phyloP scores from a whole-genome alignment of 30 jellyfish, hydroid and myxozoan species.

The Catostylus mosaicus region DNA sequence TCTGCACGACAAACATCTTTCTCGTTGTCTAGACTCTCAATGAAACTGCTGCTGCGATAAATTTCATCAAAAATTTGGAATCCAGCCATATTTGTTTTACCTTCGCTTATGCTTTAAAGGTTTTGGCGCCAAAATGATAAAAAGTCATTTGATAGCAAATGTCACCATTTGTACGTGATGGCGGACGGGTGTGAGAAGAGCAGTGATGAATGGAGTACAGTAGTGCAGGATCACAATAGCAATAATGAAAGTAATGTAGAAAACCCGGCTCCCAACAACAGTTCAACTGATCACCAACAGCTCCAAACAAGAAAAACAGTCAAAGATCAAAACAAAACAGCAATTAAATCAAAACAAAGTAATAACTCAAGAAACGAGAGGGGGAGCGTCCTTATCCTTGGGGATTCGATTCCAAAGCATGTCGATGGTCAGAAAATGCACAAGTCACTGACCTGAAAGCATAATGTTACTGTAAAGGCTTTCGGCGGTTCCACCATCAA shows the following conservation, averaged over 20 bases:
- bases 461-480: conserved; percentile 17
- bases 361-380: conserved; percentile 15
- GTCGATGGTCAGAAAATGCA: conserved; percentile 23
- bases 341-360: conserved; percentile 3
- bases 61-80: too few species aligned
- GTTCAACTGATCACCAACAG: conserved; percentile 15
- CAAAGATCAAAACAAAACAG: not conserved
- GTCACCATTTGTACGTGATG: too few species aligned
- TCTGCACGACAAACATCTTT: too few species aligned
- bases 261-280: conserved; percentile 7
- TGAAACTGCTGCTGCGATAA: too few species aligned
- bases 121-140: too few species aligned
- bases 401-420: conserved; percentile 50
- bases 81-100: too few species aligned
- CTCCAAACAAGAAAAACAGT: conserved; percentile 20
- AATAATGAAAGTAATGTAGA: conserved; percentile 2
- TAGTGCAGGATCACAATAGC: conserved; percentile 22
- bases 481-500: conserved; percentile 30
- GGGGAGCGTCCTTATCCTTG: conserved; percentile 34
- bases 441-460: conserved; percentile 10
- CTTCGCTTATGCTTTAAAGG: too few species aligned
- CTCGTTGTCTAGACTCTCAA: too few species aligned
- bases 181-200: conserved; percentile 41
- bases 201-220: conserved; percentile 37
- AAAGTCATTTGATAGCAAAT: too few species aligned